A percentile compares a stretch with the other conserved stretches of the same genome.
These are phyloP conservation scores for Jaculus jaculus DNA, from an alignment of 2,113 vertebrate species.

Conservation along the genomic window DNA sequence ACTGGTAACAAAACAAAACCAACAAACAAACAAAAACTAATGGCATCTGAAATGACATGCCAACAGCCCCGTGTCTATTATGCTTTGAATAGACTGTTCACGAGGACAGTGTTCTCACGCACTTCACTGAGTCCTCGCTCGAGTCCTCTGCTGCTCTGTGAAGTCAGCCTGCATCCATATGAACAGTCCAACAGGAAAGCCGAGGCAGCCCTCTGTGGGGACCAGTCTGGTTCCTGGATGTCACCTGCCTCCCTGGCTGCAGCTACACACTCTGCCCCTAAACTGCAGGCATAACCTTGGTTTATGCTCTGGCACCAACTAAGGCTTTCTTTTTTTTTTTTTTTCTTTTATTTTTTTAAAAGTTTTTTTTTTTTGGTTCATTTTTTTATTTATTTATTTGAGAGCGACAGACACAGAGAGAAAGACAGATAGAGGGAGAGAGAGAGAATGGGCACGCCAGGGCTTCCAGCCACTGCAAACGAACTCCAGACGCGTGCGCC, in stretches of 20 bases:
- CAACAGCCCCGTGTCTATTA: background rate
- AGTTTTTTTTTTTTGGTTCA: too few species aligned
- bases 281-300: background rate
- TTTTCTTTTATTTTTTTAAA: too few species aligned
- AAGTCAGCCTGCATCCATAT: background rate
- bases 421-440: too few species aligned
- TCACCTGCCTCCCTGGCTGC: background rate
- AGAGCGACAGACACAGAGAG: too few species aligned
- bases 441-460: too few species aligned
- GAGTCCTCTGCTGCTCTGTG: rapidly evolving
- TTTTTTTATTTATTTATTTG: too few species aligned
- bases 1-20: background rate
- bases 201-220: background rate
- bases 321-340: too few species aligned
- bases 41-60: background rate
- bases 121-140: background rate
- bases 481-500: too few species aligned
- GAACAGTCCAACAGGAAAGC: too few species aligned
- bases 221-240: background rate
- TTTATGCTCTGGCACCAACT: background rate
- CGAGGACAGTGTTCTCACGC: background rate
- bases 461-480: too few species aligned
- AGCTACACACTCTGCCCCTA: background rate
- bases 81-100: background rate
- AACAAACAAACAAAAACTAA: too few species aligned